phyloP scores from a whole-genome alignment of 2,888 invertebrate species.

The Bedellia somnulentella region DNA sequence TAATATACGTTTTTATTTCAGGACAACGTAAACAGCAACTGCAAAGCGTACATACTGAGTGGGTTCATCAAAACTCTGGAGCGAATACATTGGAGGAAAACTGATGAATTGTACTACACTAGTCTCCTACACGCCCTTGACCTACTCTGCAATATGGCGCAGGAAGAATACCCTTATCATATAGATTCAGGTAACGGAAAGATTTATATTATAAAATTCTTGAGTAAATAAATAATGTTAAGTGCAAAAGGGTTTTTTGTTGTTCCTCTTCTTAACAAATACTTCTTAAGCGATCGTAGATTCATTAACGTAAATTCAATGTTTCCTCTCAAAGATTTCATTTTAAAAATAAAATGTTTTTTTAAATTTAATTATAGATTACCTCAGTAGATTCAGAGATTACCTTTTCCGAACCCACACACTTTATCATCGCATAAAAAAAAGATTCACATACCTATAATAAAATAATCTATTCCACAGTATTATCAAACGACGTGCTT shows the following conservation, averaged over 20 bases:
- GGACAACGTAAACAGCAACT: conserved; percentile 86
- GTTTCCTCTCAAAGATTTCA: too few relatives aligned
- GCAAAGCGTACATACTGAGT: conserved; percentile 78
- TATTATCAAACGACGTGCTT: conserved; percentile 89
- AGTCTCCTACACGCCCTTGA: conserved; percentile 78
- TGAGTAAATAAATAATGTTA: conserved; percentile 2
- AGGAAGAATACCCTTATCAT: conserved; percentile 84
- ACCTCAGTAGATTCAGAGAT: too few relatives aligned
- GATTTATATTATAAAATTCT: conserved; percentile 3
- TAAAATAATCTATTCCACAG: conserved; percentile 57
- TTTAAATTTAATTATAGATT: too few relatives aligned
- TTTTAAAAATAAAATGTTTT: too few relatives aligned
- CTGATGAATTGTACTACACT: conserved; percentile 65
- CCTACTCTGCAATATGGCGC: conserved; percentile 75
- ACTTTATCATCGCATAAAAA: too few relatives aligned
- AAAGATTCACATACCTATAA: too few relatives aligned
- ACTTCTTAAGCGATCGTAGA: too few relatives aligned
- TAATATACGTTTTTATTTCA: too few relatives aligned
- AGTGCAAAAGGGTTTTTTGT: too few relatives aligned
- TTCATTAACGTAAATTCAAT: too few relatives aligned
- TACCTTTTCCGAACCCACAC: too few relatives aligned
- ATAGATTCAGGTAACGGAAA: conserved; percentile 69
- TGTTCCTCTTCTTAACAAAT: too few relatives aligned
- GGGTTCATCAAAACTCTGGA: conserved; percentile 81
- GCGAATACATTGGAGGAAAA: conserved; percentile 70